Evolutionary conservation across 2,113 vertebrate genomes (phyloP).

Genomic region (Rhombomys opimus): DNA sequence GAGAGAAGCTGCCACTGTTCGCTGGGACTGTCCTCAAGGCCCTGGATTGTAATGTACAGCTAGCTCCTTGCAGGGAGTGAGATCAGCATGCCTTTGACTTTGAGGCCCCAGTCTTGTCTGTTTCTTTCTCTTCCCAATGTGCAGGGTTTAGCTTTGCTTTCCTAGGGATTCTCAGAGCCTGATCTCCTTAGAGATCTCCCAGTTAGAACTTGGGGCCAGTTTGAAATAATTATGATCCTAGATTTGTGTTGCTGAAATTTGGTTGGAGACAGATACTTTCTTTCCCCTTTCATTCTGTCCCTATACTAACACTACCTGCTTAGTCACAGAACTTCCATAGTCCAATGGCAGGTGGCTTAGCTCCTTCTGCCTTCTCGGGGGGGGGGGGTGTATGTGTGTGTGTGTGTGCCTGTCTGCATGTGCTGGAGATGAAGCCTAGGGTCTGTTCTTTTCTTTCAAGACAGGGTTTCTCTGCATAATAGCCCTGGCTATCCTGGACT

Average conservation of each 20-base stretch:
- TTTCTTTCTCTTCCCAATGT: not conserved
- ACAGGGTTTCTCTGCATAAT: no score
- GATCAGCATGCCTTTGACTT: not conserved
- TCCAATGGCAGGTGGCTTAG: not conserved
- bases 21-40: not conserved
- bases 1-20: not conserved
- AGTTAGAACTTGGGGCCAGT: conserved; percentile 1
- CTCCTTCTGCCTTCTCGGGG: not conserved
- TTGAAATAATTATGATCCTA: not conserved
- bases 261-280: conserved; percentile 13
- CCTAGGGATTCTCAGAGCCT: not conserved
- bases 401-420: not conserved
- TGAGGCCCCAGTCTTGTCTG: not conserved
- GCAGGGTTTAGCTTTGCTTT: not conserved
- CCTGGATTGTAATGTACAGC: not conserved
- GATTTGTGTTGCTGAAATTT: conserved; percentile 15
- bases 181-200: not conserved
- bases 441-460: no score
- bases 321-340: not conserved
- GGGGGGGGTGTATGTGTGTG: not conserved
- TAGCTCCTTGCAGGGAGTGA: not conserved
- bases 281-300: conserved; percentile 1
- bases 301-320: not conserved
- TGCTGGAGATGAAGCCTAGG: not conserved
- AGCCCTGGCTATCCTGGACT: no score